A percentile compares a stretch with the other conserved stretches of the same genome.
phyloP scores from a whole-genome alignment of 2,797 vertebrate genomes.

The Cirrhinus mrigala region DNA sequence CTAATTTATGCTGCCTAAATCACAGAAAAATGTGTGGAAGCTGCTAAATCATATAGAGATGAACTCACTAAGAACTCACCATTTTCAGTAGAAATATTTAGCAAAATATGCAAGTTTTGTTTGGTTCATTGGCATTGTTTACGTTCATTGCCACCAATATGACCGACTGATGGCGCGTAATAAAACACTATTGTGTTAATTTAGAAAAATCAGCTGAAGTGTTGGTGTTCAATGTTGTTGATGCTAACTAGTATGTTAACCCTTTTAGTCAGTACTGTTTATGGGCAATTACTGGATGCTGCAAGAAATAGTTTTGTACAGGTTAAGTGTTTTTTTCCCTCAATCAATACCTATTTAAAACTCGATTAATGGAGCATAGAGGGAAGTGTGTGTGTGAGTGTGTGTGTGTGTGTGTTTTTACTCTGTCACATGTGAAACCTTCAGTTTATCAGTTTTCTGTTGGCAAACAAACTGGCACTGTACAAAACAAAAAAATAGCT shows the following conservation, averaged over 20 bases:
- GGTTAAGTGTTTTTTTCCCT: background rate
- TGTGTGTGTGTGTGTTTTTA: background rate
- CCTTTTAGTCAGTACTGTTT: background rate
- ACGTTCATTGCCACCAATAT: too few relatives aligned
- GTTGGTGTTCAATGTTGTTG: background rate
- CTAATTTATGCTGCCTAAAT: too few relatives aligned
- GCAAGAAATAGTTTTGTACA: background rate
- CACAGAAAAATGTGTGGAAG: too few relatives aligned
- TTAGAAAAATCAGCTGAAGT: background rate
- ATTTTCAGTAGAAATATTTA: too few relatives aligned
- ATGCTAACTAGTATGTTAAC: slow-evolving; percentile 9
- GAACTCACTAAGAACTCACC: too few relatives aligned
- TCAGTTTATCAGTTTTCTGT: background rate
- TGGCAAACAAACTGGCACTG: slow-evolving; percentile 13
- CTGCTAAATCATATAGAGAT: too few relatives aligned
- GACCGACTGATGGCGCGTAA: too few relatives aligned
- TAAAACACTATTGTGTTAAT: background rate
- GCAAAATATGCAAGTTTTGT: too few relatives aligned
- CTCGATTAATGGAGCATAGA: background rate
- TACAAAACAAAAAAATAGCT: background rate
- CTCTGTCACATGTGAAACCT: background rate
- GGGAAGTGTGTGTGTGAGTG: background rate
- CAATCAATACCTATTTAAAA: background rate
- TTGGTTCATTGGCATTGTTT: too few relatives aligned
- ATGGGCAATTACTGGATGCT: background rate